phyloP scores from a whole-genome alignment of 30 jellyfish, hydroid and myxozoan genomes.

The Mastigias papua region DNA sequence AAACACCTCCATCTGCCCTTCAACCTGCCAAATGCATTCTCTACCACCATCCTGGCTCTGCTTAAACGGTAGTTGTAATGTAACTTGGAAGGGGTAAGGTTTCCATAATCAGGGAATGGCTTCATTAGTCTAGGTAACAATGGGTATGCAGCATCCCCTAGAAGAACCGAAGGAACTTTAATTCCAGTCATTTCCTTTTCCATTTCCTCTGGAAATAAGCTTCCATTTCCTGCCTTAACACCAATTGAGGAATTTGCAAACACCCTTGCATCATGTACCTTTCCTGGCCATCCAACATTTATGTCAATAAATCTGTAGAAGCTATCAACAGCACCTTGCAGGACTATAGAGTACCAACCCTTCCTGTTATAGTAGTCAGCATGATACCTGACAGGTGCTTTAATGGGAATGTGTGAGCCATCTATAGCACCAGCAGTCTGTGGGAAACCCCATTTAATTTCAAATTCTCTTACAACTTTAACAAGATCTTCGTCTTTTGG shows the following conservation, averaged over 20 bases:
- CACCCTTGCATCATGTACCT: constrained; percentile 63
- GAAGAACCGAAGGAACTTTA: constrained; percentile 15
- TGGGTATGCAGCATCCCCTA: constrained; percentile 66
- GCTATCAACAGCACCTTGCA: constrained; percentile 52
- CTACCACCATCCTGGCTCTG: constrained; percentile 69
- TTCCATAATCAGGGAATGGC: constrained; percentile 56
- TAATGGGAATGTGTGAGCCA: constrained; percentile 70
- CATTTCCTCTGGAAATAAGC: constrained; percentile 1
- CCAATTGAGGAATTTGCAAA: constrained; percentile 48
- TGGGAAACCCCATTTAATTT: constrained; percentile 36
- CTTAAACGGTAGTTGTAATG: constrained; percentile 50
- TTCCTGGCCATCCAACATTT: constrained; percentile 67
- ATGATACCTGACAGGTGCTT: constrained; percentile 53
- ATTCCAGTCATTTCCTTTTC: constrained; percentile 15
- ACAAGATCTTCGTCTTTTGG: constrained; percentile 46
- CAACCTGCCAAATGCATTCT: constrained; percentile 55
- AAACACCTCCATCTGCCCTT: constrained; percentile 69
- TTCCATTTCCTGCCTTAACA: constrained; percentile 26
- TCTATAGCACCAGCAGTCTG: constrained; percentile 51
- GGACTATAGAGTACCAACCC: constrained; percentile 50
- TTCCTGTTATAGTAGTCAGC: constrained; percentile 59
- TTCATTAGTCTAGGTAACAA: constrained; percentile 37
- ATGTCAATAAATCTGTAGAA: constrained; percentile 43
- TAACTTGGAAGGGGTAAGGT: not conserved
- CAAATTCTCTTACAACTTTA: constrained; percentile 32